Evolutionary conservation across 2,113 vertebrate species (phyloP).

Genomic region (Sprattus sprattus): DNA sequence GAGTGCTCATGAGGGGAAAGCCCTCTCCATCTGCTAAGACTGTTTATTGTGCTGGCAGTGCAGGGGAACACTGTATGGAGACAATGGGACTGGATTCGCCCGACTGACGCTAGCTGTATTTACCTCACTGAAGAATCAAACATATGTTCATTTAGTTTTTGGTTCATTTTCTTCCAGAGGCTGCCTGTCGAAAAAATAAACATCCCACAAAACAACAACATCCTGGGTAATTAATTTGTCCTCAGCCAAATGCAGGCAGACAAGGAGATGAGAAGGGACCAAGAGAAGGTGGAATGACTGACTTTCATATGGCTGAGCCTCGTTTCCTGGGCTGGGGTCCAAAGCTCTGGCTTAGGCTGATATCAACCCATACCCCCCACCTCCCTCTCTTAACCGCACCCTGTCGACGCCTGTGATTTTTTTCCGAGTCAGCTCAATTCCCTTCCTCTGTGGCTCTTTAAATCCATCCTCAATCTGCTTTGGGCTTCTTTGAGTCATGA

Average conservation of each 20-base stretch:
- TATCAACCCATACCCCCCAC: neutral
- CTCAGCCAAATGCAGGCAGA: neutral
- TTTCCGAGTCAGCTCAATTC: neutral
- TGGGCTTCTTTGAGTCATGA: neutral
- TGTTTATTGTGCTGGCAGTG: neutral
- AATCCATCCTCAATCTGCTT: neutral
- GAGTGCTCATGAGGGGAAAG: neutral
- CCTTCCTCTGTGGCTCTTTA: neutral
- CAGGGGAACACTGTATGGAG: neutral
- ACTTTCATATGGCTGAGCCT: neutral
- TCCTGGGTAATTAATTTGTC: neutral
- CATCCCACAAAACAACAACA: neutral
- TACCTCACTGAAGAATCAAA: neutral
- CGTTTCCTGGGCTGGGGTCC: neutral
- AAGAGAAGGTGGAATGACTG: neutral
- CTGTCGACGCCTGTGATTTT: neutral
- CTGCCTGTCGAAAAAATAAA: neutral
- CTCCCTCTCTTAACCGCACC: neutral
- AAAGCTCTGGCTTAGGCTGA: neutral
- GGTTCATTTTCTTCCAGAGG: neutral
- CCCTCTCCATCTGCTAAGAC: neutral
- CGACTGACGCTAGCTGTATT: neutral
- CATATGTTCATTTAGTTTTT: neutral
- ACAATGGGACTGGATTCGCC: neutral
- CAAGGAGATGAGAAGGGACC: neutral